Evolutionary conservation across 2,113 vertebrate species (phyloP).

Genomic region (Salvator merianae): DNA sequence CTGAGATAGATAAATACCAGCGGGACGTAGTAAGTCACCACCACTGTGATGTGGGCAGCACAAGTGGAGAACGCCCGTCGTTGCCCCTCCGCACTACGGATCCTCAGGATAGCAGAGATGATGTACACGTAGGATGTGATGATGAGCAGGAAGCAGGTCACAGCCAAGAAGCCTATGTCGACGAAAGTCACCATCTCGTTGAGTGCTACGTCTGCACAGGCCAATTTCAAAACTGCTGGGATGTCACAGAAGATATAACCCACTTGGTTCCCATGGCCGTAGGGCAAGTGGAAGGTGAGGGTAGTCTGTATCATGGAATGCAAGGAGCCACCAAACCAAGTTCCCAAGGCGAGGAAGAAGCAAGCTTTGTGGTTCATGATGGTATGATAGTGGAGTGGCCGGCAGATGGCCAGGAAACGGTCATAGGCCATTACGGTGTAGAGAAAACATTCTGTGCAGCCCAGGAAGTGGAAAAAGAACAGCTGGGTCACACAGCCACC

Average conservation of each 20-base stretch:
- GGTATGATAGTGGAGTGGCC: slow-evolving; percentile 61
- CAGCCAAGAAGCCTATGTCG: slow-evolving; percentile 64
- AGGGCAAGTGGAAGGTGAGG: slow-evolving; percentile 61
- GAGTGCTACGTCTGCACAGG: slow-evolving; percentile 59
- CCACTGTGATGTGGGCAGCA: slow-evolving; percentile 57
- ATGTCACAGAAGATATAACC: slow-evolving; percentile 70
- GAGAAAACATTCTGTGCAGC: slow-evolving; percentile 68
- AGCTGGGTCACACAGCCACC: slow-evolving; percentile 64
- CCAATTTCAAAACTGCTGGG: slow-evolving; percentile 61
- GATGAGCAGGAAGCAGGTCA: slow-evolving; percentile 65
- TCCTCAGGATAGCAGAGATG: slow-evolving; percentile 50
- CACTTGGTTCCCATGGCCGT: slow-evolving; percentile 56
- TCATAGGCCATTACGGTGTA: slow-evolving; percentile 71
- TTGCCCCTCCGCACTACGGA: slow-evolving; percentile 36
- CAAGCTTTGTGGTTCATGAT: slow-evolving; percentile 60
- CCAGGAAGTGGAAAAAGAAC: slow-evolving; percentile 68
- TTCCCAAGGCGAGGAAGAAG: slow-evolving; percentile 57
- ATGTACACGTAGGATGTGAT: slow-evolving; percentile 64
- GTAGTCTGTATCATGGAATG: slow-evolving; percentile 69
- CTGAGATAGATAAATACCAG: slow-evolving; percentile 60
- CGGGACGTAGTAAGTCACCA: slow-evolving; percentile 59
- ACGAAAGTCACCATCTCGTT: slow-evolving; percentile 66
- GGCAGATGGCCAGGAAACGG: slow-evolving; percentile 67
- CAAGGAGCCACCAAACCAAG: slow-evolving; percentile 63
- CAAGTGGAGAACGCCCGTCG: slow-evolving; percentile 64